These are phyloP conservation scores for Thymelicus sylvestris DNA, from an alignment of 2,888 invertebrate genomes.

Conservation along the genomic window DNA sequence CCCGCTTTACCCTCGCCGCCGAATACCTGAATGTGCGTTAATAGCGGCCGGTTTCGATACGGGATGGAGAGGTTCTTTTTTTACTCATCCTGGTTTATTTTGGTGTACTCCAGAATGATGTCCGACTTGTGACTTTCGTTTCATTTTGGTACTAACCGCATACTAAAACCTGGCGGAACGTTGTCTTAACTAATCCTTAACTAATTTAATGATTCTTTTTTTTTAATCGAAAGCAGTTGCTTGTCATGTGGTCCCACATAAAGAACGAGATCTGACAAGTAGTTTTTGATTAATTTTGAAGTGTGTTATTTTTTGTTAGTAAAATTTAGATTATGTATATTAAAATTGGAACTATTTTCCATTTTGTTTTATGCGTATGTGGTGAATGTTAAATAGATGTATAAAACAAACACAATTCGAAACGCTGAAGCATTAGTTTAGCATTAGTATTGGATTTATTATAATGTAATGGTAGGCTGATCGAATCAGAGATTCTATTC, in stretches of 20 bases:
- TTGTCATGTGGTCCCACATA: too few relatives aligned
- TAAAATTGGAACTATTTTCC: too few relatives aligned
- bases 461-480: conserved; percentile 3
- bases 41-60: conserved; percentile 26
- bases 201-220: too few relatives aligned
- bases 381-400: background rate
- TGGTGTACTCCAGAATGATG: background rate
- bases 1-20: conserved; percentile 15
- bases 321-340: too few relatives aligned
- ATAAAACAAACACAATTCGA: background rate
- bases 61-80: conserved; percentile 19
- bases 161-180: too few relatives aligned
- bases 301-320: too few relatives aligned
- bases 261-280: too few relatives aligned
- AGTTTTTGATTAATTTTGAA: too few relatives aligned
- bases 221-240: too few relatives aligned
- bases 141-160: too few relatives aligned
- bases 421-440: background rate
- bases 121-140: too few relatives aligned
- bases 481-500: conserved; percentile 12
- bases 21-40: conserved; percentile 25
- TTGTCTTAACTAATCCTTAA: too few relatives aligned
- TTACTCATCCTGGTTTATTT: conserved; percentile 5
- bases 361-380: background rate
- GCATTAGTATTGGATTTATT: conserved; percentile 18